Conservation (phyloP, 2,113 vertebrate species). For the Rana temporaria region DNA sequence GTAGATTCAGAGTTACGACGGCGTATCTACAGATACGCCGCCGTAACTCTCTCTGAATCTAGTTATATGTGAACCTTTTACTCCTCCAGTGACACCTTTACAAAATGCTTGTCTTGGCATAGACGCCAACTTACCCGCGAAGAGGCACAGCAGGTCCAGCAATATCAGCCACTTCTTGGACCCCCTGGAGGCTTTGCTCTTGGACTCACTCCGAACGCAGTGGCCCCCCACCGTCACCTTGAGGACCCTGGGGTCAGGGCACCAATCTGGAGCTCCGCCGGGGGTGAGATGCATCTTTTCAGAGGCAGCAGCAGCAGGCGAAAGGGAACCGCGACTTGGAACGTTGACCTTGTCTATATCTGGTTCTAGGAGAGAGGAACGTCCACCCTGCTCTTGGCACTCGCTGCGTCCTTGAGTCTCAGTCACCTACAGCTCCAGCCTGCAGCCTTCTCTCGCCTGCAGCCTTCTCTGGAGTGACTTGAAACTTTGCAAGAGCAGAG, state of each 20-base stretch:
- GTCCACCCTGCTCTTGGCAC: background rate
- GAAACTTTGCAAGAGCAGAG: background rate
- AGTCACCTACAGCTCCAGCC: background rate
- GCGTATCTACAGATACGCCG: no score
- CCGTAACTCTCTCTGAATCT: no score
- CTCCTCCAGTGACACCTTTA: no score
- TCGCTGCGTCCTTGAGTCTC: background rate
- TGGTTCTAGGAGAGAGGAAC: background rate
- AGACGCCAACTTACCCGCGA: conserved; percentile 28
- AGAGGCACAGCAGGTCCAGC: conserved; percentile 43
- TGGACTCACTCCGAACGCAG: conserved; percentile 35
- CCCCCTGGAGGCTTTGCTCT: conserved; percentile 2
- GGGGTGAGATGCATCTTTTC: conserved; percentile 48
- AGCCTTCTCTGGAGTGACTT: conserved; percentile 8
- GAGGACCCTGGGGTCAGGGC: conserved; percentile 49
- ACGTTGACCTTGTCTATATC: background rate
- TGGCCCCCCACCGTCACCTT: conserved; percentile 52
- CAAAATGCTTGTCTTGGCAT: no score
- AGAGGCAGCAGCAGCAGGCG: no score
- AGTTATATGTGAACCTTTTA: no score
- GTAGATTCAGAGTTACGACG: no score
- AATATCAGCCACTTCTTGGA: conserved; percentile 22
- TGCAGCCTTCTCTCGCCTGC: background rate
- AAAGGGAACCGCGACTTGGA: no score
- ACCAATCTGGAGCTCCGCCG: conserved; percentile 50